These are phyloP conservation scores for Propithecus deckenii DNA, from an alignment of 2,797 vertebrate genomes.

Conservation along the genomic window DNA sequence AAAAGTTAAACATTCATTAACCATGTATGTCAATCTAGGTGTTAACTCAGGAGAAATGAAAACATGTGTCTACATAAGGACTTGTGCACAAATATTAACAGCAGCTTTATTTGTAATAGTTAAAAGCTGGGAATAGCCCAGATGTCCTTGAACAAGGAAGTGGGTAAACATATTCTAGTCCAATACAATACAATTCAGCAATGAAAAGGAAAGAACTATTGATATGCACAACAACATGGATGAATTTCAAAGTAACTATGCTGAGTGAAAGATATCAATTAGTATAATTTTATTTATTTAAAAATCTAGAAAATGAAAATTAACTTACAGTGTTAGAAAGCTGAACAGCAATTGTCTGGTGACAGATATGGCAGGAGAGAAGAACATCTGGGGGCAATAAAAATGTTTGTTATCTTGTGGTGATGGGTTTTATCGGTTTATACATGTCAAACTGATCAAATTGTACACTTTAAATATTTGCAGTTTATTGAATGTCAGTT, in stretches of 20 bases:
- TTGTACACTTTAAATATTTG: background rate
- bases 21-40: background rate
- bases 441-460: background rate
- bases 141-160: background rate
- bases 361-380: background rate
- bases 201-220: background rate
- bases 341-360: background rate
- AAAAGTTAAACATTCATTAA: background rate
- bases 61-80: background rate
- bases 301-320: background rate
- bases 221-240: background rate
- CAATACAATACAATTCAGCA: background rate
- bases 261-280: background rate
- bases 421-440: background rate
- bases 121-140: background rate
- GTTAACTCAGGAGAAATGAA: background rate
- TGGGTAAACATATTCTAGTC: background rate
- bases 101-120: background rate
- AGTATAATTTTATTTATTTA: background rate
- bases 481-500: background rate
- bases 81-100: background rate
- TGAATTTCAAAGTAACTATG: background rate
- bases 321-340: background rate
- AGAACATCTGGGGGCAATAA: background rate
- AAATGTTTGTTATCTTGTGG: background rate